A percentile compares a stretch with the other conserved stretches of the same genome.
Evolutionary conservation across 2,113 vertebrate species (phyloP).

Genomic region (Hipposideros armiger): DNA sequence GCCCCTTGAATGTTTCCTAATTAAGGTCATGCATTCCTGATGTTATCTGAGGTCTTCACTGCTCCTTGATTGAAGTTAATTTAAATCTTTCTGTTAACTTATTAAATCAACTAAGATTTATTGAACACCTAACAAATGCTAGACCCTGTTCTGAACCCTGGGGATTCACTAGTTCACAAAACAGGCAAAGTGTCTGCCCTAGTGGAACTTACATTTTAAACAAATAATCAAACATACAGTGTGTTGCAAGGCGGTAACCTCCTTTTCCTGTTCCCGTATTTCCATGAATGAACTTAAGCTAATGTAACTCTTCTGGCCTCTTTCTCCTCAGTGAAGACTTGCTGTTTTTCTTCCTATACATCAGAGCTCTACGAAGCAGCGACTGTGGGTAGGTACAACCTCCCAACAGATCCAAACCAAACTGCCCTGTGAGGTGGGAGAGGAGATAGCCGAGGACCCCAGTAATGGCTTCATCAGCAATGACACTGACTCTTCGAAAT

Average conservation of each 20-base stretch:
- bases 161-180: not conserved
- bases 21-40: not conserved
- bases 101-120: not conserved
- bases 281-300: not conserved
- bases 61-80: not conserved
- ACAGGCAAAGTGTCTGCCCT: not conserved
- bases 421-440: not conserved
- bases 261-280: not conserved
- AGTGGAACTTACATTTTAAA: not conserved
- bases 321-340: not conserved
- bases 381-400: too few species aligned
- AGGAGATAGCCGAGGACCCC: not conserved
- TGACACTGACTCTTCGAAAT: not conserved
- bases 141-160: not conserved
- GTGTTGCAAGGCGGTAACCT: not conserved
- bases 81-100: not conserved
- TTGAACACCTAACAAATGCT: not conserved
- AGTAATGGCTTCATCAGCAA: not conserved
- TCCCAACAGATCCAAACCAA: not conserved
- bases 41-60: not conserved
- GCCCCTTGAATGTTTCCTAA: not conserved
- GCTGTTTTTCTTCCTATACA: not conserved
- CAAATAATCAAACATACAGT: not conserved
- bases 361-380: not conserved
- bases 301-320: not conserved